These are phyloP conservation scores for Tiliqua scincoides DNA, from an alignment of 2,113 vertebrate species.

Conservation along the genomic window DNA sequence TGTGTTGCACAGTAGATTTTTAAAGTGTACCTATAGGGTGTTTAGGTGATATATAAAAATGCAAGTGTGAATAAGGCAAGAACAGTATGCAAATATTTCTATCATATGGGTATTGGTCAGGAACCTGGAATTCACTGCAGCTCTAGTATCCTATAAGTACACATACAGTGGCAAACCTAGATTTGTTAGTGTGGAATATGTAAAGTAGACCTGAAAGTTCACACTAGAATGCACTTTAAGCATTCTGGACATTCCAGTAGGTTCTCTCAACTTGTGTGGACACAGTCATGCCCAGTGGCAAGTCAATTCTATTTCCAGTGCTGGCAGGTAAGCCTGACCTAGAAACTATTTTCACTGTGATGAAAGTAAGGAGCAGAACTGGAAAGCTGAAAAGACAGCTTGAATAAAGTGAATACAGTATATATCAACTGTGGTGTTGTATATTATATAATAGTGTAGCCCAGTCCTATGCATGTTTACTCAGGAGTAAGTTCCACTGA, in stretches of 20 bases:
- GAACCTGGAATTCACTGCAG: not conserved
- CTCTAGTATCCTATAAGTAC: not conserved
- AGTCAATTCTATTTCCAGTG: not conserved
- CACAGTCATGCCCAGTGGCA: not conserved
- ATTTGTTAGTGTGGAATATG: not conserved
- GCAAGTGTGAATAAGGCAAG: not conserved
- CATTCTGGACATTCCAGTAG: not conserved
- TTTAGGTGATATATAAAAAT: not conserved
- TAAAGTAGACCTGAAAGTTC: not conserved
- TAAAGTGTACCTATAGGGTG: not conserved
- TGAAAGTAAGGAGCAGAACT: not conserved
- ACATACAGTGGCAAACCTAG: not conserved
- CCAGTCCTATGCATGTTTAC: not conserved
- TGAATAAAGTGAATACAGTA: too few relatives aligned
- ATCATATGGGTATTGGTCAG: too few relatives aligned
- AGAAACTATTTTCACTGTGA: not conserved
- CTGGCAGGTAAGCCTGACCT: not conserved
- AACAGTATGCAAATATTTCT: not conserved
- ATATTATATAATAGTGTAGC: not conserved
- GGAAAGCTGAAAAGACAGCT: not conserved
- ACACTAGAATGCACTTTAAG: not conserved
- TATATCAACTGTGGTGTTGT: not conserved
- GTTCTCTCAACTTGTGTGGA: not conserved
- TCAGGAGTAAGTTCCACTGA: not conserved
- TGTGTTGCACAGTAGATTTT: not conserved